Conservation (phyloP, 92 coral and sea anemone species). For the Epizoanthus rinbou region DNA sequence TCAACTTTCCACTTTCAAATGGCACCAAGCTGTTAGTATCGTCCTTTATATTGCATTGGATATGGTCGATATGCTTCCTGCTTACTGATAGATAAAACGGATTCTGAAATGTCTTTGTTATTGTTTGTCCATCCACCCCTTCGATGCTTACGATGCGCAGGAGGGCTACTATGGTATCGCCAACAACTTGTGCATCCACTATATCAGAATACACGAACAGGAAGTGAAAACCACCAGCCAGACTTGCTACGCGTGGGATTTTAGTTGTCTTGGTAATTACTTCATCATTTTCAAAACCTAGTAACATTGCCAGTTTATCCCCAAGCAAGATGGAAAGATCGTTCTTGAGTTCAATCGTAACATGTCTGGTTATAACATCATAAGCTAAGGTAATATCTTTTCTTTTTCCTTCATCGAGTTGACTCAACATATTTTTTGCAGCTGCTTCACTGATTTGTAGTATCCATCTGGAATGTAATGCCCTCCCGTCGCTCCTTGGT, state of each 20-base stretch:
- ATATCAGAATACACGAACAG: constrained; percentile 50
- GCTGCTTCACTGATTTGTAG: not conserved
- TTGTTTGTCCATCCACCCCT: constrained; percentile 40
- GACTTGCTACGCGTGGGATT: constrained; percentile 45
- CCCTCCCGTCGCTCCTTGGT: not conserved
- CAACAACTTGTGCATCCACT: constrained; percentile 50
- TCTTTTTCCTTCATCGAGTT: not conserved
- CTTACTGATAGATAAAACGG: constrained; percentile 51
- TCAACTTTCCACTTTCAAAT: constrained; percentile 57
- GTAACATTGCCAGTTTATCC: too few relatives aligned
- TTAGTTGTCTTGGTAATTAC: constrained; percentile 9
- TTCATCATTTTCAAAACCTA: not conserved
- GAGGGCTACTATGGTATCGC: constrained; percentile 52
- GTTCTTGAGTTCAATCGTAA: too few relatives aligned
- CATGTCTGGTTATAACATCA: not conserved
- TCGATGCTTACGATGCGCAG: constrained; percentile 51
- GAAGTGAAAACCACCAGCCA: constrained; percentile 45
- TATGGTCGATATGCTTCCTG: constrained; percentile 45
- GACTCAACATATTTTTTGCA: too few relatives aligned
- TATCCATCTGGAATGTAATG: not conserved
- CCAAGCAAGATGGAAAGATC: too few relatives aligned
- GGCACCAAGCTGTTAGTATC: constrained; percentile 62
- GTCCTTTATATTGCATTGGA: constrained; percentile 68
- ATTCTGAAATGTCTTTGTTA: constrained; percentile 54
- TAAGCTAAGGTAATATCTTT: not conserved